Evolutionary conservation across 2,797 vertebrate genomes (phyloP).

Genomic region (Scarus forsteni): DNA sequence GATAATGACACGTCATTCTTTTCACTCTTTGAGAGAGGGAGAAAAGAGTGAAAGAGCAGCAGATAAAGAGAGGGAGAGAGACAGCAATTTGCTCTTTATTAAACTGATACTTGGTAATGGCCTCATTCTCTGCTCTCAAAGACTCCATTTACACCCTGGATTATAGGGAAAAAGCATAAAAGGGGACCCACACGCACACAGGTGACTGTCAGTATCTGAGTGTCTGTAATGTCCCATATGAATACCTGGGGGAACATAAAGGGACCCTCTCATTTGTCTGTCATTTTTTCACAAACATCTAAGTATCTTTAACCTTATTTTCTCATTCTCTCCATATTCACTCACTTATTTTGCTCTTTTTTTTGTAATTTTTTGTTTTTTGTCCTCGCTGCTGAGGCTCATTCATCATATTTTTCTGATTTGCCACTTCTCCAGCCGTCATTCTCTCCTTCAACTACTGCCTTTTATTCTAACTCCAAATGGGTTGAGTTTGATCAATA

Average conservation of each 20-base stretch:
- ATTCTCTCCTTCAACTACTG: slow-evolving; percentile 64
- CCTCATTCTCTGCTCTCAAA: slow-evolving; percentile 88
- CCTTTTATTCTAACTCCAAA: slow-evolving; percentile 78
- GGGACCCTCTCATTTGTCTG: slow-evolving; percentile 42
- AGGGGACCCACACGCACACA: slow-evolving; percentile 57
- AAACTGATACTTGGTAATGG: slow-evolving; percentile 89
- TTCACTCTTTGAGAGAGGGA: slow-evolving; percentile 60
- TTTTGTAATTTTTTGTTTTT: slow-evolving; percentile 28
- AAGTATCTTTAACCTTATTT: slow-evolving; percentile 26
- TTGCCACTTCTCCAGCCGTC: slow-evolving; percentile 48
- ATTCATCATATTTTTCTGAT: slow-evolving; percentile 55
- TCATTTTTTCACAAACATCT: slow-evolving; percentile 2
- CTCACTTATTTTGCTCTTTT: slow-evolving; percentile 35
- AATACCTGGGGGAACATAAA: slow-evolving; percentile 74
- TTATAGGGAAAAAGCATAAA: slow-evolving; percentile 81
- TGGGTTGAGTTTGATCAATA: slow-evolving; percentile 81
- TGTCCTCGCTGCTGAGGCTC: slow-evolving; percentile 16
- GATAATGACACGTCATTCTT: slow-evolving; percentile 78
- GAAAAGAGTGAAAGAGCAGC: slow-evolving; percentile 54
- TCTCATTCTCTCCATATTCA: slow-evolving; percentile 21
- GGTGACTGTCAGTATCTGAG: slow-evolving; percentile 72
- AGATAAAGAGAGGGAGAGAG: slow-evolving; percentile 57
- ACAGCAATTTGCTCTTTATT: slow-evolving; percentile 85
- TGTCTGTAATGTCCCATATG: slow-evolving; percentile 68
- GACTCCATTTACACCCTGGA: slow-evolving; percentile 85